Percentiles rank a stretch among this genome's conserved stretches.
Evolutionary conservation across 2,113 vertebrate genomes (phyloP).

Genomic region (Peucedramus taeniatus): DNA sequence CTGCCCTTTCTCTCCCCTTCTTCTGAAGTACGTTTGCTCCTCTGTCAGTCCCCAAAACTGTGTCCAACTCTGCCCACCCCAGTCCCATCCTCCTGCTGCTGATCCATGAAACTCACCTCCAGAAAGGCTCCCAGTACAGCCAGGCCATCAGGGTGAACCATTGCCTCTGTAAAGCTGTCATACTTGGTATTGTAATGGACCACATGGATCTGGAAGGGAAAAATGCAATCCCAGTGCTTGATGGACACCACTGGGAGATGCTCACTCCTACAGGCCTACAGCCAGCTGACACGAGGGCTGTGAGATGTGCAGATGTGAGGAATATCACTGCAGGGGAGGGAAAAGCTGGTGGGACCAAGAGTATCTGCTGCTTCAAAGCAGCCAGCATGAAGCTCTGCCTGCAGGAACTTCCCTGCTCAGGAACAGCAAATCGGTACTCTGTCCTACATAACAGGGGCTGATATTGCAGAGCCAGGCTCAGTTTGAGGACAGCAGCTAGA

Average conservation of each 20-base stretch:
- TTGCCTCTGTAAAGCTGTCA: slow-evolving; percentile 25
- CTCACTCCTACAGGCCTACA: background rate
- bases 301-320: rapidly evolving
- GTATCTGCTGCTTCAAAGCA: background rate
- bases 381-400: background rate
- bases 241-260: background rate
- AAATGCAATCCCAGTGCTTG: rapidly evolving
- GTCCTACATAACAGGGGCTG: background rate
- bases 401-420: background rate
- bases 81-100: background rate
- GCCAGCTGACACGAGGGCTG: background rate
- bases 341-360: background rate
- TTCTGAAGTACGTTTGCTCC: background rate
- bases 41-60: background rate
- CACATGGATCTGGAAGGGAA: slow-evolving; percentile 71
- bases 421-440: background rate
- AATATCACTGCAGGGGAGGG: background rate
- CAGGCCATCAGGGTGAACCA: slow-evolving; percentile 61
- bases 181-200: slow-evolving; percentile 74
- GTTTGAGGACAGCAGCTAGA: background rate
- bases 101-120: slow-evolving; percentile 43
- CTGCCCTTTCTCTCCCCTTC: background rate
- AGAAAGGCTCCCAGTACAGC: slow-evolving; percentile 75
- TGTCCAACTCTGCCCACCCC: background rate
- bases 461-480: background rate